phyloP scores from a whole-genome alignment of 2,797 vertebrate species.

The Peromyscus aztecus region DNA sequence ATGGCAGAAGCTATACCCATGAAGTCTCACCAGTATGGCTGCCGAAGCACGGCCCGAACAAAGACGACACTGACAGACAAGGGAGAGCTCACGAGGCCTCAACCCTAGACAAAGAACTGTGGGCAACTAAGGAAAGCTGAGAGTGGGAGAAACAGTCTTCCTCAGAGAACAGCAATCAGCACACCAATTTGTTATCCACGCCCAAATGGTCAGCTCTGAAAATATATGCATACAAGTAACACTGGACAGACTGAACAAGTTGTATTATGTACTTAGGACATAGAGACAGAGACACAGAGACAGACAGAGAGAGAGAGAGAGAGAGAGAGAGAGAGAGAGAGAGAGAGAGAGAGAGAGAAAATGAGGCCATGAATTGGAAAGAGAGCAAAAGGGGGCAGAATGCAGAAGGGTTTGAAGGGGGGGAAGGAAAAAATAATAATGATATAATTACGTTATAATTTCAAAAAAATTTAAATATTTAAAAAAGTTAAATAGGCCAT shows the following conservation, averaged over 20 bases:
- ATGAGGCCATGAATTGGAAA: neutral
- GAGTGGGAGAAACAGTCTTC: neutral
- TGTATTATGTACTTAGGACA: neutral
- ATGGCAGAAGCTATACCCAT: neutral
- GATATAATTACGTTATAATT: neutral
- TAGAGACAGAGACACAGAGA: neutral
- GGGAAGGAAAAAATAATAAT: neutral
- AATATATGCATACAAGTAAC: neutral
- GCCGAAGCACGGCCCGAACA: neutral
- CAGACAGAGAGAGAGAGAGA: too few species aligned
- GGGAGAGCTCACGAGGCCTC: neutral
- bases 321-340: neutral
- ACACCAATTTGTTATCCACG: neutral
- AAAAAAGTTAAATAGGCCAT: neutral
- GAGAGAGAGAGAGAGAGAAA: neutral
- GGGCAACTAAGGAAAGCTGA: neutral
- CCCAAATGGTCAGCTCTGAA: neutral
- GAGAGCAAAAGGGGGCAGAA: neutral
- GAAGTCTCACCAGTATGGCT: neutral
- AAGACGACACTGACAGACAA: neutral
- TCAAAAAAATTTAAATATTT: neutral
- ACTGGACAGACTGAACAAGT: neutral
- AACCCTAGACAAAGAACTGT: neutral
- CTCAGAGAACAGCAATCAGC: neutral
- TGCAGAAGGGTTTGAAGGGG: neutral